Percentiles rank a stretch among this genome's conserved stretches.
Evolutionary conservation across 2,888 invertebrate genomes (phyloP).

Genomic region (Melangyna quadrimaculata): DNA sequence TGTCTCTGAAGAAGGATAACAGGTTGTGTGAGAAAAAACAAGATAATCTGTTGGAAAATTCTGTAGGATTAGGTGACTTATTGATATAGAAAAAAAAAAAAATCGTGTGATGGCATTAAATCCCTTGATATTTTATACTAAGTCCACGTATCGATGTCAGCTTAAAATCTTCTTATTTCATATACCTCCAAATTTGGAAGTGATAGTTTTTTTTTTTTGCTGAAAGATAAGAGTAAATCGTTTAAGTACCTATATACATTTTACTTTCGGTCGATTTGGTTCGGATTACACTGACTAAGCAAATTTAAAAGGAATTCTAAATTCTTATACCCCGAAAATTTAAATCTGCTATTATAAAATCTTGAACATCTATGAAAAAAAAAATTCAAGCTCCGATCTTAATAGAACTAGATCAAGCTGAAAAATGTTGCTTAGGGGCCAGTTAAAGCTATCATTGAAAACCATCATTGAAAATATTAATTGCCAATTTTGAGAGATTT

Average conservation of each 20-base stretch:
- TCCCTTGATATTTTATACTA: constrained; percentile 23
- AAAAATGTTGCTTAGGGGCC: too few relatives aligned
- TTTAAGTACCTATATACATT: neutral
- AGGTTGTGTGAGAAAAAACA: neutral
- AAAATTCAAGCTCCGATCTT: too few relatives aligned
- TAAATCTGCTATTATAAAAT: too few relatives aligned
- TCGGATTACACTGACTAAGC: neutral
- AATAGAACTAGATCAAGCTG: too few relatives aligned
- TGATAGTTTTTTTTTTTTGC: neutral
- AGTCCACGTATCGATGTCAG: constrained; percentile 31
- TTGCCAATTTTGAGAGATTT: too few relatives aligned
- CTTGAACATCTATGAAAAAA: too few relatives aligned
- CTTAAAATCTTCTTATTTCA: constrained; percentile 5
- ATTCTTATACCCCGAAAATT: neutral
- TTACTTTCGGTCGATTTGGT: constrained; percentile 19
- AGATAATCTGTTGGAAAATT: constrained; percentile 62
- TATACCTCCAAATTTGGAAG: neutral
- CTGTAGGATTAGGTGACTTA: constrained; percentile 44
- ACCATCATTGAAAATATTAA: too few relatives aligned
- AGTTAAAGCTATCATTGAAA: too few relatives aligned
- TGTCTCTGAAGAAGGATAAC: neutral
- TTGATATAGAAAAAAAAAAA: constrained; percentile 6
- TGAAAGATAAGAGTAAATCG: neutral
- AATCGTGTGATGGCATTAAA: neutral
- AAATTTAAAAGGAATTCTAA: neutral